Base-by-base conservation (phyloP, 2,888 invertebrate species). In the Drosophila infuscata region DNA sequence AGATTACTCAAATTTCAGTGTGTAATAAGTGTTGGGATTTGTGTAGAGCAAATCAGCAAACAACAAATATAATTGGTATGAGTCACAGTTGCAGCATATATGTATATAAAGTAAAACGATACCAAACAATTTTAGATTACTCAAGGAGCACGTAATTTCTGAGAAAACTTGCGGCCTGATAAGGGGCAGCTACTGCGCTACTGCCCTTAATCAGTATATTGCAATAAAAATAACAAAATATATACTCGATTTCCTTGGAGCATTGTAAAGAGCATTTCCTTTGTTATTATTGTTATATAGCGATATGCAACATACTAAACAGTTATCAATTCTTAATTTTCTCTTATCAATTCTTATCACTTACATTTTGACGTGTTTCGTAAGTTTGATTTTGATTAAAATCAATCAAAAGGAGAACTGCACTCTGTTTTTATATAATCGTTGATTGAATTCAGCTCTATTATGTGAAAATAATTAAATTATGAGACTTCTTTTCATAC, bases 61-160 rank as follows among this genome's bases (percentile, higher is more conserved):
- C 74, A 76, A 70, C 69, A 79, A 83, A 72, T 71, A 64, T 41
- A 67, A 71, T 54, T 57, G 46, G 71, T 49, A 74, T 80, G 79
- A 80, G 33, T 80, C 80, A 81, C 32, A 62, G 48, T 33, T 62
- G 60, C 7, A 46, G 20, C 29, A 30, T 15, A 58, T 11, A n/a
- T 46, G 7, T 15, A 58, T 11, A n/a, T 46, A 15, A 46, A 25
- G 8, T 2, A 25, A 46, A 46, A 15, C 17, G 46, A 63, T 54
- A 64, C 32, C 25, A 65, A 36, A 30, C 20, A 15, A n/a, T 1
- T 30, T 9, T 30, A 29, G 8, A 29, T 43, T 30, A 38, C 7
- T 30, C 8, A 41, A 15, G 17, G 33, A 36, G 20, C 17, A 17
- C 12, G 12, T 30, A n/a, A n/a, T 53, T 72, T 79, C 65, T 41